Percentiles rank a stretch among this genome's conserved stretches.
Evolutionary conservation across 2,113 vertebrate species (phyloP).

Genomic region (Acanthisitta chloris): DNA sequence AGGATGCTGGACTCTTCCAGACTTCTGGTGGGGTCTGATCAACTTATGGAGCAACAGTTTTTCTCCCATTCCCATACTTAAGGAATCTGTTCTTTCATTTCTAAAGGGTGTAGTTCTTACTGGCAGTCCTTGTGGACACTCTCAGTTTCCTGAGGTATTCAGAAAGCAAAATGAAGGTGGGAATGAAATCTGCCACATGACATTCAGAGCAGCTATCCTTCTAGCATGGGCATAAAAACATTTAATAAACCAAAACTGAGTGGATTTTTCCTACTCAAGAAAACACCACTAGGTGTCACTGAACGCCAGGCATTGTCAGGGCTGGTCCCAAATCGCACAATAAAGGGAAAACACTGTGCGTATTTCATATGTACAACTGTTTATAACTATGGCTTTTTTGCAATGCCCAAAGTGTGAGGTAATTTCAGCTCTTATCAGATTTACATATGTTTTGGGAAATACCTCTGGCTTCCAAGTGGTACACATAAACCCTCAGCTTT

Average conservation of each 20-base stretch:
- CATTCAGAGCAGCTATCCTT: background rate
- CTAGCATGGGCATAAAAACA: rapidly evolving
- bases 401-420: background rate
- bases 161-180: background rate
- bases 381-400: background rate
- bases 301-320: background rate
- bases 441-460: background rate
- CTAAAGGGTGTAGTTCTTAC: background rate
- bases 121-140: too few species aligned
- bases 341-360: rapidly evolving
- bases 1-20: background rate
- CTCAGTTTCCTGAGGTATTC: background rate
- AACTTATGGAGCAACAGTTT: background rate
- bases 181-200: background rate
- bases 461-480: background rate
- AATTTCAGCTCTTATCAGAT: background rate
- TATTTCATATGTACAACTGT: rapidly evolving
- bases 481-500: background rate
- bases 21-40: too few species aligned
- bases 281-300: constrained; percentile 40
- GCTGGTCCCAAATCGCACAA: rapidly evolving
- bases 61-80: background rate
- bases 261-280: background rate
- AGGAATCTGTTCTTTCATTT: background rate
- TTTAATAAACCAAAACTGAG: too few species aligned